phyloP scores from a whole-genome alignment of 2,888 invertebrate genomes.

The Mythimna albipuncta region DNA sequence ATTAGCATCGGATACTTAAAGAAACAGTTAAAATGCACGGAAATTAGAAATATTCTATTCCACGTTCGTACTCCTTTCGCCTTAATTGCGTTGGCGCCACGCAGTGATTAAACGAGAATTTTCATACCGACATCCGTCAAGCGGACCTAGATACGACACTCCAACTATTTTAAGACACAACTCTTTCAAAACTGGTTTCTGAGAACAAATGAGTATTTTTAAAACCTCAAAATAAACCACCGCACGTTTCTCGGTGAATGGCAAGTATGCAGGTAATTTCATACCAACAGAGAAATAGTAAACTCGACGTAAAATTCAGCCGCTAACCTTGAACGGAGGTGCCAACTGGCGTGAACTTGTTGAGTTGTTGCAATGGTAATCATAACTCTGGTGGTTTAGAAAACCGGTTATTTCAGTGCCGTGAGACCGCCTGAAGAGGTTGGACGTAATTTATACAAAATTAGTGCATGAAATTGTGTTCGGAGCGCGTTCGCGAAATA shows the following conservation, averaged over 20 bases:
- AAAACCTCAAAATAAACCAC: constrained; percentile 66
- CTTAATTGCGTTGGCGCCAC: constrained; percentile 58
- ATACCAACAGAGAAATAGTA: constrained; percentile 74
- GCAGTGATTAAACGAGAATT: constrained; percentile 61
- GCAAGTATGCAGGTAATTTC: constrained; percentile 72
- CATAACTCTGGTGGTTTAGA: constrained; percentile 75
- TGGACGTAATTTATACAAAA: constrained; percentile 82
- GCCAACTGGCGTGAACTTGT: constrained; percentile 73
- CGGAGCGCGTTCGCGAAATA: constrained; percentile 79
- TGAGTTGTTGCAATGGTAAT: constrained; percentile 71
- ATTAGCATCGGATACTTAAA: constrained; percentile 38
- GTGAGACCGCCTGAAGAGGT: constrained; percentile 81
- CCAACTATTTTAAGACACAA: constrained; percentile 48
- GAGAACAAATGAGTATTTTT: constrained; percentile 64
- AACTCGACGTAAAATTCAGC: constrained; percentile 75
- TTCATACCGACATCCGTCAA: constrained; percentile 57
- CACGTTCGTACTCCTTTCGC: constrained; percentile 59
- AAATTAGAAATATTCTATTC: constrained; percentile 63
- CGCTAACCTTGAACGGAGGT: constrained; percentile 76
- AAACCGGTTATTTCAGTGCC: constrained; percentile 86
- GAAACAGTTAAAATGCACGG: constrained; percentile 47
- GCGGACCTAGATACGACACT: constrained; percentile 49
- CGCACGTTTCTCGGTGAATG: constrained; percentile 72
- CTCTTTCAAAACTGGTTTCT: constrained; percentile 64
- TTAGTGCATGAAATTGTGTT: constrained; percentile 76